These are phyloP conservation scores for Reinhardtius hippoglossoides DNA, from an alignment of 2,113 vertebrate genomes.

Conservation along the genomic window DNA sequence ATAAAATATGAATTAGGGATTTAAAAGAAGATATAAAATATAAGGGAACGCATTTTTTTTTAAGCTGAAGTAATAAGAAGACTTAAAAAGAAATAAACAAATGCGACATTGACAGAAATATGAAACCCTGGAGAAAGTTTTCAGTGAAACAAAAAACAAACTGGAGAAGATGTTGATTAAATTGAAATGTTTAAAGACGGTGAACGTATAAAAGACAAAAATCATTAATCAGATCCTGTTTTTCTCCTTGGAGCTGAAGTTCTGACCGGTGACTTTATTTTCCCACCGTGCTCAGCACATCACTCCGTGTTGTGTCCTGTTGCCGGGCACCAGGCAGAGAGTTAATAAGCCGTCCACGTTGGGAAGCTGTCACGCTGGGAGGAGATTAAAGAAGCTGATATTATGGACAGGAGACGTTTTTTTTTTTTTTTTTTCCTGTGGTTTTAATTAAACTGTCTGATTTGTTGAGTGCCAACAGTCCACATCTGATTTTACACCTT, in stretches of 20 bases:
- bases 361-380: constrained; percentile 60
- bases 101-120: too few relatives aligned
- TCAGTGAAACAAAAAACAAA: too few relatives aligned
- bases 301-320: constrained; percentile 39
- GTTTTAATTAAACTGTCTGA: constrained; percentile 69
- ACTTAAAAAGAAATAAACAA: neutral
- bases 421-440: neutral
- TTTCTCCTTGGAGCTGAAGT: too few relatives aligned
- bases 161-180: too few relatives aligned
- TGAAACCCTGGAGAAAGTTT: too few relatives aligned
- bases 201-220: too few relatives aligned
- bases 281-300: constrained; percentile 46
- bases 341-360: constrained; percentile 65
- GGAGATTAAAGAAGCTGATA: constrained; percentile 65
- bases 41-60: too few relatives aligned
- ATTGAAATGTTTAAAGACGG: too few relatives aligned
- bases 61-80: neutral
- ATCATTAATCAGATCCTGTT: too few relatives aligned
- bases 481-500: neutral
- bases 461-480: constrained; percentile 35
- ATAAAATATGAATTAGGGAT: neutral
- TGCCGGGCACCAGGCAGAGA: constrained; percentile 54
- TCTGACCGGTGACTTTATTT: constrained; percentile 5
- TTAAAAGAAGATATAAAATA: neutral
- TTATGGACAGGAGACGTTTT: constrained; percentile 34